Base-by-base conservation (phyloP, 2,888 invertebrate species). In the Galeopsomyia nigrocyanea region DNA sequence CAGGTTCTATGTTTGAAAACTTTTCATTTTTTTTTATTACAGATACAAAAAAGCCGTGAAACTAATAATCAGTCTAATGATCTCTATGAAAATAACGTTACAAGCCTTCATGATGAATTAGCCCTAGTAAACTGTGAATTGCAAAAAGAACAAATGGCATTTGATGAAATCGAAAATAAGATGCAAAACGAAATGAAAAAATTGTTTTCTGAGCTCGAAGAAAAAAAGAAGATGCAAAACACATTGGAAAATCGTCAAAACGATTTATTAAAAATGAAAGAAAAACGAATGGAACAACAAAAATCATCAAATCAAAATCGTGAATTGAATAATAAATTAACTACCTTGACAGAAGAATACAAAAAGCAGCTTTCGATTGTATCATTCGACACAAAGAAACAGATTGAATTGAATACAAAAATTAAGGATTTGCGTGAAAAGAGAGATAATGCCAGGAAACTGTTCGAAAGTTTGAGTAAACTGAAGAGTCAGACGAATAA, bases 161-260 rank as follows among this genome's bases (percentile, higher is more conserved):
- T 71, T 66, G 19, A 3, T 2, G 57, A 57, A 64, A 53, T 17
- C 7, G 75, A 75, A 72, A 61, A 65, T 6, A n/a, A 51, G 3
- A n/a, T 68, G 57, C 75, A 71, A 13, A 16, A n/a, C 19, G 62
- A 71, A 62, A 50, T 74, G 3, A 55, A 68, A 1, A 46, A n/a
- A 10, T 26, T 64, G 3, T 13, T 19, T 13, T 0, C 13, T 0
- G 46, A 64, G 19, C 3, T 64, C 0, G 64, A 71, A 6, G 56
- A 64, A 19, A 19, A 68, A 47, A 74, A 71, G 21, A 46, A 51
- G n/a, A 56, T 74, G 46, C 5, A 17, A 0, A 56, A 61, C 26
- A 50, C 50, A 13, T 5, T 61, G 0, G 71, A 74, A 68, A 50
- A 13, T 17, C 46, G 49, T 56, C 21, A 71, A 55, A 16, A 46